Conservation (phyloP, 2,113 vertebrate genomes). For the Pseudopodoces humilis region DNA sequence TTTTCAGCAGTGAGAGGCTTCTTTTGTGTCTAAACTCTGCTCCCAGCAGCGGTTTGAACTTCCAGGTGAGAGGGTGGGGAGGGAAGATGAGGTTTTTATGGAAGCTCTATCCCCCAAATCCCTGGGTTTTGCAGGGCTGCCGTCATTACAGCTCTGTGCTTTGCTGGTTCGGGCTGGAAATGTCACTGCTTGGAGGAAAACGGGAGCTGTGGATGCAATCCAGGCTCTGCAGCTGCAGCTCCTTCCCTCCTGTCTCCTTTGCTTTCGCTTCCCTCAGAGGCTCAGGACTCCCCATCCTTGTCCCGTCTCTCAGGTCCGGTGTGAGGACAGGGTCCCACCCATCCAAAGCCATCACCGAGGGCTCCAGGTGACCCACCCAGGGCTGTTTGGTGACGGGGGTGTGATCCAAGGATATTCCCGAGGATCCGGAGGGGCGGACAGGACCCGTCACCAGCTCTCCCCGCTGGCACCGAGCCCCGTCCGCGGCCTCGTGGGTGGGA, state of each 20-base stretch:
- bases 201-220: neutral
- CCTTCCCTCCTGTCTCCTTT: neutral
- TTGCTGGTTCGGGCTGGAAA: neutral
- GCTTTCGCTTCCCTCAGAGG: neutral
- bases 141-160: neutral
- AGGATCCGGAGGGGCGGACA: accelerated
- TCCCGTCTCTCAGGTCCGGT: accelerated
- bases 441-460: accelerated
- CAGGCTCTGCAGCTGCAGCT: neutral
- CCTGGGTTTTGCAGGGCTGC: accelerated
- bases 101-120: accelerated
- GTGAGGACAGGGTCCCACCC: neutral
- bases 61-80: neutral
- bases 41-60: neutral
- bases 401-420: accelerated
- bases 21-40: neutral
- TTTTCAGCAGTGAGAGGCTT: accelerated
- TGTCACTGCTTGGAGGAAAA: neutral
- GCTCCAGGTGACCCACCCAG: neutral
- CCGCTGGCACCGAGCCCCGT: neutral
- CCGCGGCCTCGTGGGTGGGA: neutral
- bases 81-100: neutral
- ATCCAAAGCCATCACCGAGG: accelerated
- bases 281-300: neutral
- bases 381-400: accelerated